These are phyloP conservation scores for Bungarus multicinctus DNA, from an alignment of 2,113 vertebrate species.

Conservation along the genomic window DNA sequence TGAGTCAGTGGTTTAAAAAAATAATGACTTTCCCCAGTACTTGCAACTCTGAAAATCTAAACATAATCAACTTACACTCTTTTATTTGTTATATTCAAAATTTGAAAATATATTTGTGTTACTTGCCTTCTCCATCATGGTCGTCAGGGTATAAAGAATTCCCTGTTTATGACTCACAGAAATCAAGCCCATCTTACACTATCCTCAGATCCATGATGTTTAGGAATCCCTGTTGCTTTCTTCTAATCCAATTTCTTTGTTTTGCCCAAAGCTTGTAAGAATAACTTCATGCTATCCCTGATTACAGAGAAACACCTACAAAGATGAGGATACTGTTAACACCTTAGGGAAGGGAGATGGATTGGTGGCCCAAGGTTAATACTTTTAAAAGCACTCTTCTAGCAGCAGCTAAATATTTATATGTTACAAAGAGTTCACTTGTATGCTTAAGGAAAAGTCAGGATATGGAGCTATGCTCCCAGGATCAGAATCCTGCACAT, in stretches of 20 bases:
- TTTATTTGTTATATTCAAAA: not conserved
- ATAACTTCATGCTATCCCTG: constrained; percentile 25
- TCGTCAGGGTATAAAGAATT: not conserved
- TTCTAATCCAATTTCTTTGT: not conserved
- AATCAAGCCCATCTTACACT: not conserved
- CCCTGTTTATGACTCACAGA: constrained; percentile 4
- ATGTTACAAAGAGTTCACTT: accelerated
- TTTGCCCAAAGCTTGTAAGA: not conserved
- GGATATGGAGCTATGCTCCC: not conserved
- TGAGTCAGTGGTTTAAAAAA: not conserved
- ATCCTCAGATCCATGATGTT: constrained; percentile 27
- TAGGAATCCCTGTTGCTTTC: constrained; percentile 24
- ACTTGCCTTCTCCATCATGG: accelerated
- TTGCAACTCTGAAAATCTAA: not conserved
- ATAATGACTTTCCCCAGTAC: accelerated
- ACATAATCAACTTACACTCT: accelerated
- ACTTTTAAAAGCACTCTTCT: not conserved
- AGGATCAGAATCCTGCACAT: not conserved
- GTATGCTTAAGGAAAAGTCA: not conserved
- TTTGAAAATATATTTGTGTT: not conserved
- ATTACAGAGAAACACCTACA: not conserved
- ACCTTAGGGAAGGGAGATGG: not conserved
- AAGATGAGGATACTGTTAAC: constrained; percentile 1
- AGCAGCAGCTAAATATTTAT: accelerated
- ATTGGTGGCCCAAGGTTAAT: constrained; percentile 24